phyloP scores from a whole-genome alignment of 2,888 invertebrate genomes.

The Cryptus viduatorius region DNA sequence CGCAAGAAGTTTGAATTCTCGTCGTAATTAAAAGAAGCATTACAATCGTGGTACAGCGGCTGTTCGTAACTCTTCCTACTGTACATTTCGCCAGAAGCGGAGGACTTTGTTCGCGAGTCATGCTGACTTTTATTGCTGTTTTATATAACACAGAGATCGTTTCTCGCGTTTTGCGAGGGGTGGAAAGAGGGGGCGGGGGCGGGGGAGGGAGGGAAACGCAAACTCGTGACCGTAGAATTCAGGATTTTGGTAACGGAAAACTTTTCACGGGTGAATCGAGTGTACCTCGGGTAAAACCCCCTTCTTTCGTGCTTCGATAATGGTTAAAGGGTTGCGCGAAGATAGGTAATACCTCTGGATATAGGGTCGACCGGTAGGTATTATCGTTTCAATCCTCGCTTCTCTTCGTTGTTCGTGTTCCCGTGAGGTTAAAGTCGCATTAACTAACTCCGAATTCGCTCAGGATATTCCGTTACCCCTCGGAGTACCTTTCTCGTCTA shows the following conservation, averaged over 20 bases:
- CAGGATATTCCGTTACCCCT: constrained; percentile 31
- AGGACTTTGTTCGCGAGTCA: constrained; percentile 13
- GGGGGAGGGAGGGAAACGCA: constrained; percentile 13
- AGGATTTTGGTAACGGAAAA: constrained; percentile 42
- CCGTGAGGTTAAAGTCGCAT: constrained; percentile 49
- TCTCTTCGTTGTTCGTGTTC: constrained; percentile 20
- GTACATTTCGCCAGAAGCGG: constrained; percentile 21
- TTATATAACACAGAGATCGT: constrained; percentile 40
- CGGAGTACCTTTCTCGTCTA: constrained; percentile 27
- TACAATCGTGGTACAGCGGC: constrained; percentile 16
- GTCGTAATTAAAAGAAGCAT: constrained; percentile 53
- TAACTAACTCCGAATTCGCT: constrained; percentile 55
- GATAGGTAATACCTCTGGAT: constrained; percentile 33
- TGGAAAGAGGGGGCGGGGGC: constrained; percentile 7
- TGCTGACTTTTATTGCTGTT: constrained; percentile 44
- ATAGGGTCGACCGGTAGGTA: constrained; percentile 32
- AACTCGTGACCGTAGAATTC: constrained; percentile 7
- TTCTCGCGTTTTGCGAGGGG: constrained; percentile 6
- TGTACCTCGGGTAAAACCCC: constrained; percentile 30
- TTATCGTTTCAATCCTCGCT: constrained; percentile 41
- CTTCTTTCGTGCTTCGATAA: constrained; percentile 40
- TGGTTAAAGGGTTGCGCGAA: constrained; percentile 43
- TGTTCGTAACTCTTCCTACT: constrained; percentile 42
- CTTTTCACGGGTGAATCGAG: constrained; percentile 33
- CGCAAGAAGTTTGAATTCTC: constrained; percentile 31